Base-by-base conservation (phyloP, 2,888 invertebrate genomes). In the Selenia dentaria region DNA sequence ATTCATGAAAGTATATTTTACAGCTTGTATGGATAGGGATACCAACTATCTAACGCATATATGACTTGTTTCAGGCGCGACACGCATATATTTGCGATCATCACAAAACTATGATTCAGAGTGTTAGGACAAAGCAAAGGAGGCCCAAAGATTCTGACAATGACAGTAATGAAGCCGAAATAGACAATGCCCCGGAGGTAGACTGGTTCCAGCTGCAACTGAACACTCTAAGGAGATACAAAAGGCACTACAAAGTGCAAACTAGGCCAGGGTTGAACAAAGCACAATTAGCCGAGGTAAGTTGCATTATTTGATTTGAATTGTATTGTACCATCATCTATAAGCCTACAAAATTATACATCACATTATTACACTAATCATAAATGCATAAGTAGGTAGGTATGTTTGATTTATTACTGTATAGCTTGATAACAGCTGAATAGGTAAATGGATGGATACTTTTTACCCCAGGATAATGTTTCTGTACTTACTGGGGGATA, bases 41-140 rank as follows among this genome's bases (percentile, higher is more conserved):
- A 28, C 28, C 39, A 42, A 5, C 9, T 31, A 13, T 39, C 31
- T 44, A 10, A 39, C 28, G 34, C 49, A 33, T 52, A 41, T 36
- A 37, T 32, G 8, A 34, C 49, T 29, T 37, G 27, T 51, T 78
- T 32, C 83, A 97, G 97, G 97, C 97, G 25, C 94, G 96, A 64
- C 98, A 99, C 78, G 97, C 96, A 65, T 98, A 99, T 79, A 99
- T 99, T 69, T 99, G 99, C 87, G 99, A 99, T 78, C 95, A 95
- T 74, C 99, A 99, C 85, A 99, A 99, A 87, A 95, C 95, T 77
- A 95, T 98, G 73, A 99, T 99, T 64, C 98, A 98, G 79, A 96
- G 96, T 80, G 97, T 98, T n/a, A 93, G 98, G 61, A 96, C 96
- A 9, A 98, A 98, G 78, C 94, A 98, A 50, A 77, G 91, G 61